Percentiles rank a stretch among this genome's conserved stretches.
These are phyloP conservation scores for Augochlora pura DNA, from an alignment of 1,140 invertebrate genomes.

Conservation along the genomic window DNA sequence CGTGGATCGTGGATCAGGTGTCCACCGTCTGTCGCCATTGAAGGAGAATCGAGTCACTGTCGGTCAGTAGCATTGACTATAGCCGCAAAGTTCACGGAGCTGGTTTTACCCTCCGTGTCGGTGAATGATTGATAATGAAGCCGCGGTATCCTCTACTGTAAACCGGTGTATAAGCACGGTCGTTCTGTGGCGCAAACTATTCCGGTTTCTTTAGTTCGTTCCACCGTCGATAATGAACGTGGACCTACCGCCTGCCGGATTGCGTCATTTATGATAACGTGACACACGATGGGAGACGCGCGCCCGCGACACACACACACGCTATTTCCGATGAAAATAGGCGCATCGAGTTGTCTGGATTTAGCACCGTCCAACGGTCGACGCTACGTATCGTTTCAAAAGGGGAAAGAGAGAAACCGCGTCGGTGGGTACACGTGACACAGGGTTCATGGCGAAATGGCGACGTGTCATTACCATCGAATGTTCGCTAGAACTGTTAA, in stretches of 20 bases:
- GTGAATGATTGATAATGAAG: constrained; percentile 52
- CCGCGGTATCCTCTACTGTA: constrained; percentile 26
- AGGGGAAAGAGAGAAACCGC: background rate
- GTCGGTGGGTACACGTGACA: too few species aligned
- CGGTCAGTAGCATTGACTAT: constrained; percentile 37
- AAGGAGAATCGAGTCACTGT: constrained; percentile 10
- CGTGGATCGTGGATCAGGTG: too few species aligned
- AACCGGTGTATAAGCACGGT: constrained; percentile 25
- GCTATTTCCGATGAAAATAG: constrained; percentile 41
- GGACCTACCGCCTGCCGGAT: background rate
- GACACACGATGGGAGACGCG: background rate
- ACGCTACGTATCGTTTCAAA: background rate
- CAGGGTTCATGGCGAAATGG: background rate
- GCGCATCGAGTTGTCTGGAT: constrained; percentile 37
- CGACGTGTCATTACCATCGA: background rate
- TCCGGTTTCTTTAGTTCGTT: background rate
- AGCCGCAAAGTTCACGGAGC: constrained; percentile 30
- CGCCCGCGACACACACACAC: too few species aligned
- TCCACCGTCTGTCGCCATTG: background rate
- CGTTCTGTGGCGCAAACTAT: background rate
- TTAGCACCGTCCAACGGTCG: constrained; percentile 31
- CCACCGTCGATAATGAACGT: too few species aligned
- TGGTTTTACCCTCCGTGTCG: constrained; percentile 17
- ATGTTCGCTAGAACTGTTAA: too few species aligned
- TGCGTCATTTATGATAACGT: constrained; percentile 45